Evolutionary conservation across 2,113 vertebrate species (phyloP).

Genomic region (Leptobrachium leishanense): DNA sequence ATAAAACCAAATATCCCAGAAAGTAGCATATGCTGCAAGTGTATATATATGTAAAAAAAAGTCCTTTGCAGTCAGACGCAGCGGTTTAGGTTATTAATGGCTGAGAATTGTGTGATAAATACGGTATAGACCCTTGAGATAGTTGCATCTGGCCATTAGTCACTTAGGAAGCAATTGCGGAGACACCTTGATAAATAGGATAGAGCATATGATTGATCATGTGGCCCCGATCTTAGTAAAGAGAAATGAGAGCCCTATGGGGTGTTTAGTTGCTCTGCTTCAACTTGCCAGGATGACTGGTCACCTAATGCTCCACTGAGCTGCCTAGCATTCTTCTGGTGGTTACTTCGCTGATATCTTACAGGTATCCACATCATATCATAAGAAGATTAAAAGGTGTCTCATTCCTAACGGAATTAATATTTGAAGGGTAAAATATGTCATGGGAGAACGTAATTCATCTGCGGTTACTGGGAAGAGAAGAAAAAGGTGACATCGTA

Average conservation of each 20-base stretch:
- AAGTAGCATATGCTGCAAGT: constrained; percentile 17
- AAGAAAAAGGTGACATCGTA: no score
- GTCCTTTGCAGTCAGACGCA: constrained; percentile 9
- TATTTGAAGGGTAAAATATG: not conserved
- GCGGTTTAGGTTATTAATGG: constrained; percentile 33
- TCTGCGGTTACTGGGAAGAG: no score
- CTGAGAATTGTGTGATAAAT: constrained; percentile 34
- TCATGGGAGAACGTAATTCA: no score
- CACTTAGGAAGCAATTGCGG: constrained; percentile 25
- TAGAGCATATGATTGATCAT: constrained; percentile 22
- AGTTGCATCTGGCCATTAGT: constrained; percentile 38
- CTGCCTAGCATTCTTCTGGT: not conserved
- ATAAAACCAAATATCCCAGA: constrained; percentile 17
- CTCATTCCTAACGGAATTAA: not conserved
- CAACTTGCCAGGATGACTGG: not conserved
- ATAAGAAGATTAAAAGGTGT: not conserved
- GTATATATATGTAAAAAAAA: not conserved
- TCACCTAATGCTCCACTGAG: not conserved
- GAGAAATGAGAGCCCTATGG: constrained; percentile 4
- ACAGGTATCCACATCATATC: not conserved
- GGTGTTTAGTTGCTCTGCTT: constrained; percentile 12
- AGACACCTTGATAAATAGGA: constrained; percentile 38
- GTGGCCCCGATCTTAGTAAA: not conserved
- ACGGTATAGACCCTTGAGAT: constrained; percentile 43
- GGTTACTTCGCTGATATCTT: not conserved